Base-by-base conservation (phyloP, 2,113 vertebrate genomes). In the Athene noctua region DNA sequence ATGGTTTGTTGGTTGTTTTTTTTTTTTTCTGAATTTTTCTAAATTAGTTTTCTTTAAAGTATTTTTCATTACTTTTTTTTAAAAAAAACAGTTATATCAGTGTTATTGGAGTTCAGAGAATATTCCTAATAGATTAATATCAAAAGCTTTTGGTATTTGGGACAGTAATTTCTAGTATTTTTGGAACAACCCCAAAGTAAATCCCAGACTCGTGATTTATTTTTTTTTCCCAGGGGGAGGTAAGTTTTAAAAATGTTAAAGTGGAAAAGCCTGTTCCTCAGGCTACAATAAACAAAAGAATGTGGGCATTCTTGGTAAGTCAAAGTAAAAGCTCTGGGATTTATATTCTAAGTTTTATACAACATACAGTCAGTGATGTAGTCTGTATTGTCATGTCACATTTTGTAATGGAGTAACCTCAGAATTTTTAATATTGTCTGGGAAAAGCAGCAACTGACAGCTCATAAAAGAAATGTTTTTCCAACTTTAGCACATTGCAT, bases 241-340 rank as follows among this genome's bases (percentile, higher is more conserved):
- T 21, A 90, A 77, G 29, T 90, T 95, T 38, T 95, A 96, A 95
- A 88, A 38, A 52, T 61, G 86, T 78, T 61, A 19, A 89, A 67
- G 26, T 49, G 47, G 42, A 58, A 79, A 85, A 94, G 26, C 46
- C 23, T 87, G 7, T 78, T 94, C 36, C 78, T 95, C n/a, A 91
- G 67, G 73, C 72, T 93, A 36, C 15, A 83, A 25, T 21, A 85
- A 58, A 94, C 27, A 95, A 93, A 92, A 47, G 72, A 75, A 88
- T 66, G 25, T 90, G 61, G 32, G 34, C 32, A 63, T 59, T 58
- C 22, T 25, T 49, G 63, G 6, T 84, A 90, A 94, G 91, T 83
- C 29, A 71, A 75, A 92, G 9, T 51, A 34, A 80, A 88, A 90
- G 34, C 80, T 80, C 78, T 86, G 88, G 72, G 67, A 71, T 86